Conservation (phyloP, 2,888 invertebrate genomes). For the Tubulanus polymorphus region DNA sequence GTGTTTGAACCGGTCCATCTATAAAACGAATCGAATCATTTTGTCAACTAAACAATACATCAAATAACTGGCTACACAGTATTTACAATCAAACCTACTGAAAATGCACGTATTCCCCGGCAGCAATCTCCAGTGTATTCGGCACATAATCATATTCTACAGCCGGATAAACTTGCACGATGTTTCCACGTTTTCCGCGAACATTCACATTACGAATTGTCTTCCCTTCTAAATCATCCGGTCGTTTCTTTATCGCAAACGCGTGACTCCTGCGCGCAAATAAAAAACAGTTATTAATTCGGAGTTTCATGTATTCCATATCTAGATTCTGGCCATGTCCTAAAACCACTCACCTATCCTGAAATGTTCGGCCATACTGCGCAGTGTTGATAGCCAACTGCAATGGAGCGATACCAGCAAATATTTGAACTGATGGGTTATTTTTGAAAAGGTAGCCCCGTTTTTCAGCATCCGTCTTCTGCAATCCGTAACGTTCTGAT, state of each 20-base stretch:
- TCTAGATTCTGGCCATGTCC: neutral
- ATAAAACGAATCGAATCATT: constrained; percentile 8
- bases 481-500: constrained; percentile 32
- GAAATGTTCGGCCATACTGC: constrained; percentile 50
- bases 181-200: constrained; percentile 53
- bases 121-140: constrained; percentile 36
- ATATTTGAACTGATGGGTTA: constrained; percentile 47
- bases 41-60: too few species aligned
- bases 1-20: constrained; percentile 54
- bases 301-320: too few species aligned
- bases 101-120: constrained; percentile 42
- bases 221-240: constrained; percentile 21
- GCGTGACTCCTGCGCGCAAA: constrained; percentile 36
- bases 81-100: constrained; percentile 48
- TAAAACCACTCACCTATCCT: constrained; percentile 44
- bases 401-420: constrained; percentile 34
- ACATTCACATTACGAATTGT: constrained; percentile 50
- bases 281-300: too few species aligned
- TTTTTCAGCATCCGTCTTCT: constrained; percentile 24
- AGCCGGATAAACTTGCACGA: constrained; percentile 52
- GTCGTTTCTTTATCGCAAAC: constrained; percentile 40
- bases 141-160: constrained; percentile 54
- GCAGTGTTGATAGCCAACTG: constrained; percentile 50
- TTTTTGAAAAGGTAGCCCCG: constrained; percentile 46
- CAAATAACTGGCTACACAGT: neutral